phyloP scores from a whole-genome alignment of 1,140 invertebrate species.

The Paramacrobiotus metropolitanus region DNA sequence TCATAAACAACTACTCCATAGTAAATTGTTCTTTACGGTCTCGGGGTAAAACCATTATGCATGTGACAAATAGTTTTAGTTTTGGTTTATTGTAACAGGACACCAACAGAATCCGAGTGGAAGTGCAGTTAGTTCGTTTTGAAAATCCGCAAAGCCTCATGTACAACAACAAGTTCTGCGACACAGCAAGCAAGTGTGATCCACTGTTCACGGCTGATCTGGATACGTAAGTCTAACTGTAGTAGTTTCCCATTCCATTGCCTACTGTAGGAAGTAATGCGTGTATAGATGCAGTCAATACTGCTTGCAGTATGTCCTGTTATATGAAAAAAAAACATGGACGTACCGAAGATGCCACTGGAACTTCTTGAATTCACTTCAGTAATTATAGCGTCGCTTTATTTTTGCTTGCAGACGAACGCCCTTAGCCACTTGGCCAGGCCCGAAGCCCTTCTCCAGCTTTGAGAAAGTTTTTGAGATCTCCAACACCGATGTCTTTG shows the following conservation, averaged over 20 bases:
- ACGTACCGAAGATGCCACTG: not conserved
- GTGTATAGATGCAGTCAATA: too few species aligned
- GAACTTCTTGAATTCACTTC: too few species aligned
- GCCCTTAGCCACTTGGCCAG: not conserved
- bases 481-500: not conserved
- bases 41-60: not conserved
- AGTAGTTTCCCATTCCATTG: too few species aligned
- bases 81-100: not conserved
- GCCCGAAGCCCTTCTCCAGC: not conserved
- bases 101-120: not conserved
- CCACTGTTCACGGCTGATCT: not conserved
- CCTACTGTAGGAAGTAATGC: too few species aligned
- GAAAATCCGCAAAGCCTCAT: not conserved
- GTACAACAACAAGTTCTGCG: not conserved
- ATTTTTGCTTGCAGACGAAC: not conserved
- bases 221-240: not conserved
- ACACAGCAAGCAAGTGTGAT: not conserved
- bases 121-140: not conserved
- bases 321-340: not conserved
- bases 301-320: not conserved
- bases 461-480: not conserved
- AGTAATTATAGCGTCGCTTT: not conserved
- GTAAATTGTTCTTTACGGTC: not conserved
- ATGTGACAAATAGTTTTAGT: not conserved
- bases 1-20: not conserved